Evolutionary conservation across 2,888 invertebrate species (phyloP).

Genomic region (Elaeidobius kamerunicus): DNA sequence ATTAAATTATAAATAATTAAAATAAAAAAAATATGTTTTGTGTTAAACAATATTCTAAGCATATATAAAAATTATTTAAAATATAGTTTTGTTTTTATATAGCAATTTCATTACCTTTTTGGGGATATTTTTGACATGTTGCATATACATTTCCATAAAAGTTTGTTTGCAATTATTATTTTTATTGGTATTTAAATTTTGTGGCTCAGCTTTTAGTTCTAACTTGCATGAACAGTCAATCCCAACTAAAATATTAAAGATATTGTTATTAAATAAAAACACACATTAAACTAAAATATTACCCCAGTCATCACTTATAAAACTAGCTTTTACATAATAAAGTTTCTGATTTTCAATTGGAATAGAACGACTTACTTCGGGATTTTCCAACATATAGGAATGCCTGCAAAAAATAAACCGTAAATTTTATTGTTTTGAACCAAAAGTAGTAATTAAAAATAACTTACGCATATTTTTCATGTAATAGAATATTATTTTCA

Average conservation of each 20-base stretch:
- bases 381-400: slow-evolving; percentile 49
- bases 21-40: background rate
- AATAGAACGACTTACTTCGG: slow-evolving; percentile 49
- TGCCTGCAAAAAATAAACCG: slow-evolving; percentile 39
- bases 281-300: slow-evolving; percentile 9
- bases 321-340: slow-evolving; percentile 53
- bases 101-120: too few species aligned
- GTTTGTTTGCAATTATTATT: slow-evolving; percentile 34
- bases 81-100: too few species aligned
- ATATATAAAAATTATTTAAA: too few species aligned
- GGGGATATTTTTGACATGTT: slow-evolving; percentile 34
- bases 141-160: slow-evolving; percentile 38
- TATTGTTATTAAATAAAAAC: background rate
- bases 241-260: slow-evolving; percentile 51
- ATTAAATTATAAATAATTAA: background rate
- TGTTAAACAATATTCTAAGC: too few species aligned
- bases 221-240: slow-evolving; percentile 47
- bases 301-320: slow-evolving; percentile 54
- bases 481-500: slow-evolving; percentile 58
- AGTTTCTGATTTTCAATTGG: slow-evolving; percentile 48
- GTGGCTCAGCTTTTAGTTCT: slow-evolving; percentile 3
- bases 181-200: slow-evolving; percentile 12
- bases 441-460: slow-evolving; percentile 9
- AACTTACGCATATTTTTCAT: slow-evolving; percentile 56
- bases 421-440: background rate